Conservation (phyloP, 2,888 invertebrate species). For the Patella depressa region DNA sequence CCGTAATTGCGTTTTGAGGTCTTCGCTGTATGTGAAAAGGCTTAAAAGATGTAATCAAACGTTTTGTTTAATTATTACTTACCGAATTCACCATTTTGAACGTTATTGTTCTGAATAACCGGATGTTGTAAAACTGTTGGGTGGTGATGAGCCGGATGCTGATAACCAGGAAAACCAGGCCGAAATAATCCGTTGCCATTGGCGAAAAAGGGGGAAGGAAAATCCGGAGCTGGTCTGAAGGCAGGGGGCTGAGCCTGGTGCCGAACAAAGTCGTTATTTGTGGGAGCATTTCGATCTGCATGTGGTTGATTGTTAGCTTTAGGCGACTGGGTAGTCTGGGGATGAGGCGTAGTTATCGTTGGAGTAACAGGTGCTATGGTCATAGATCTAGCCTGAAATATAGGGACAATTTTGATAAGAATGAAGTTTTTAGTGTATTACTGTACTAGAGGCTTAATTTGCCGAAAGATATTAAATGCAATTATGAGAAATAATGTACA, state of each 20-base stretch:
- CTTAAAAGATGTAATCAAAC: no score
- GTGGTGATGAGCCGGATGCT: slow-evolving; percentile 66
- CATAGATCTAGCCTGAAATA: slow-evolving; percentile 29
- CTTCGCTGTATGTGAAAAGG: no score
- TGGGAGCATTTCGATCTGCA: slow-evolving; percentile 29
- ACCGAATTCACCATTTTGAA: slow-evolving; percentile 64
- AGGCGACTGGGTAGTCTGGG: slow-evolving; percentile 29
- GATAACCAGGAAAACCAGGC: slow-evolving; percentile 65
- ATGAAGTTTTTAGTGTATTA: slow-evolving; percentile 18
- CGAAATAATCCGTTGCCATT: slow-evolving; percentile 69
- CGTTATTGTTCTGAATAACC: slow-evolving; percentile 49
- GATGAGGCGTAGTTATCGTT: slow-evolving; percentile 15
- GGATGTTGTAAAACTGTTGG: slow-evolving; percentile 59
- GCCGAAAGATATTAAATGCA: no score
- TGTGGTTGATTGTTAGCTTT: slow-evolving; percentile 32
- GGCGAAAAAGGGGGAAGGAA: slow-evolving; percentile 67
- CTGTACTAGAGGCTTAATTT: not conserved
- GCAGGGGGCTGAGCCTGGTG: slow-evolving; percentile 60
- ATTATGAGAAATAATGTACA: no score
- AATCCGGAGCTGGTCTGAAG: slow-evolving; percentile 65
- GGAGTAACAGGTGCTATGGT: slow-evolving; percentile 24
- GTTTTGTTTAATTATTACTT: slow-evolving; percentile 5
- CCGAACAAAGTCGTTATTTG: slow-evolving; percentile 58
- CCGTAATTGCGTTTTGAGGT: no score
- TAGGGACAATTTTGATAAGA: not conserved